These are phyloP conservation scores for Lysandra coridon DNA, from an alignment of 2,888 invertebrate genomes.

Conservation along the genomic window DNA sequence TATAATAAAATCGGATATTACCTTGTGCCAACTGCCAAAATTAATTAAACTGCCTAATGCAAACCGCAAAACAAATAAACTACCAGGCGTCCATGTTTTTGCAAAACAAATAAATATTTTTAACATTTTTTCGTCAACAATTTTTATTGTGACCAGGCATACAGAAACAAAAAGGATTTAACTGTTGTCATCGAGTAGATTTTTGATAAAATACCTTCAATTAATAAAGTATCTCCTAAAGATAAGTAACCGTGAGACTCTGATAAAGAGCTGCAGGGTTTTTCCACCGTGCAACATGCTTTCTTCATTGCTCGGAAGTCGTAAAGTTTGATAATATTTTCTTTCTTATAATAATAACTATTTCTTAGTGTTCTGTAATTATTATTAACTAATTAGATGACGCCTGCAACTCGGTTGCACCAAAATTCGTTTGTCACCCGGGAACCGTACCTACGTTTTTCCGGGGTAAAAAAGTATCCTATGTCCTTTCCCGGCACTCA, in stretches of 20 bases:
- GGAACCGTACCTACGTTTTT: too few species aligned
- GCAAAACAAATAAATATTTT: slow-evolving; percentile 14
- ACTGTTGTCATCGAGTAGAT: neutral
- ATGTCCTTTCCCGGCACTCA: too few species aligned
- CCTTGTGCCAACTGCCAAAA: neutral
- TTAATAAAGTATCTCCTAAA: neutral
- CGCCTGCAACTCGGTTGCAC: too few species aligned
- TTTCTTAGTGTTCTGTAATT: too few species aligned
- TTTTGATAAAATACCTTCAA: neutral
- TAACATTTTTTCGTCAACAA: slow-evolving; percentile 26
- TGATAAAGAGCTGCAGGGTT: neutral
- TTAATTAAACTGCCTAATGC: neutral
- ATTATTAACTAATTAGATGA: too few species aligned
- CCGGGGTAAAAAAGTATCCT: too few species aligned
- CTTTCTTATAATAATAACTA: too few species aligned
- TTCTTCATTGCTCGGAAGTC: too few species aligned
- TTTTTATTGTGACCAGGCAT: slow-evolving; percentile 25
- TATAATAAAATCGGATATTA: neutral
- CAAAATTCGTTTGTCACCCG: too few species aligned
- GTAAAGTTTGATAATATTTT: too few species aligned
- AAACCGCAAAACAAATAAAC: neutral
- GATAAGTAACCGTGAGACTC: neutral
- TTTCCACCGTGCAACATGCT: neutral
- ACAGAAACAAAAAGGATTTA: neutral
- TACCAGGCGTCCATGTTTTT: slow-evolving; percentile 25